Base-by-base conservation (phyloP, 2,797 vertebrate genomes). In the Odontamblyopus lacepedii region DNA sequence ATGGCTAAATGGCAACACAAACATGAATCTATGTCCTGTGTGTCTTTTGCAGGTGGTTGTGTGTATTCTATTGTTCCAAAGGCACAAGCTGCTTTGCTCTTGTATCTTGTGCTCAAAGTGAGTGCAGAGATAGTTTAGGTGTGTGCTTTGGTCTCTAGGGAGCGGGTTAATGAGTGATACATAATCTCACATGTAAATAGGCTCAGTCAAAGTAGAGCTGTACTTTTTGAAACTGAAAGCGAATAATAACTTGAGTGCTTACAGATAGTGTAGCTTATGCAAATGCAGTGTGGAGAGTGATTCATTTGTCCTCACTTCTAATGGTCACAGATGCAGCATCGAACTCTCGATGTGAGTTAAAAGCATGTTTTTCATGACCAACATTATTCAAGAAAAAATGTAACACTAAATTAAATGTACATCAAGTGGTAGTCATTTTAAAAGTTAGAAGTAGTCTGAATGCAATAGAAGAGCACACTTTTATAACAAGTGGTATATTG, bases 71-170 rank as follows among this genome's bases (percentile, higher is more conserved):
- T 75, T 80, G 72, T 83, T 85, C 76, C 72, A 63, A 79, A 64
- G 67, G 80, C 29, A 19, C 85, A 82, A 90, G 79, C 86, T 79
- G 82, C 81, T 90, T 91, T 85, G 50, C 77, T 81, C 57, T 50
- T 76, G 55, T 76, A 65, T 85, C 73, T 70, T 71, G 63, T 80
- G 74, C 78, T 71, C 50, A 79, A 19, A 61, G 72, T 70, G 41
- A 65, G 60, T 63, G 61, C 69, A 70, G 79, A 68, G 69, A 79
- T 70, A 74, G 53, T 77, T 69, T 7, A 23, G 64, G 30, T 19
- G 35, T 55, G 53, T 65, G 50, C 76, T 72, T 27, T 53, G 64
- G 72, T 41, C 51, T 51, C 63, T 29, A 6, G 61, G 61, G 30
- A 57, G 55, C 44, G 63, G 71, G 69, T 75, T 76, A 68, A 73